phyloP scores from a whole-genome alignment of 1,140 invertebrate genomes.

The Portunus trituberculatus region DNA sequence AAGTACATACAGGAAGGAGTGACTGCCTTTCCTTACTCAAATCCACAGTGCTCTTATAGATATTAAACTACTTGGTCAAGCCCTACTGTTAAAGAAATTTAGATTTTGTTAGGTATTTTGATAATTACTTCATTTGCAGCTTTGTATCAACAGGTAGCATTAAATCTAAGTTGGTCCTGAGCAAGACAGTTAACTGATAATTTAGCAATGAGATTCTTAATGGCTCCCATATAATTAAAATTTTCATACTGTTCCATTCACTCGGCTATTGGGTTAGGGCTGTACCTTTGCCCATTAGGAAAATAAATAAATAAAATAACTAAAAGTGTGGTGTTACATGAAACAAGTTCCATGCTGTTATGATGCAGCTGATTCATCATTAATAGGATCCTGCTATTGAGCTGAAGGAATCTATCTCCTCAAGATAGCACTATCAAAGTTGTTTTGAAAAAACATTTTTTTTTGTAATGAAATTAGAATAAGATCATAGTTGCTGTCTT shows the following conservation, averaged over 20 bases:
- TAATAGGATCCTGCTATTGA: slow-evolving; percentile 58
- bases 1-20: slow-evolving; percentile 67
- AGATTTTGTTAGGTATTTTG: slow-evolving; percentile 65
- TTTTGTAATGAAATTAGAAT: slow-evolving; percentile 70
- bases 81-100: slow-evolving; percentile 62
- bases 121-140: slow-evolving; percentile 67
- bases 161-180: slow-evolving; percentile 67
- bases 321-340: slow-evolving; percentile 31
- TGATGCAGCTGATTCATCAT: background rate
- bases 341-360: slow-evolving; percentile 12
- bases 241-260: slow-evolving; percentile 33
- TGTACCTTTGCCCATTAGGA: slow-evolving; percentile 26
- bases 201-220: slow-evolving; percentile 53
- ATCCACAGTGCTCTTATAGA: slow-evolving; percentile 76
- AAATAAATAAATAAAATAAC: background rate
- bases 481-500: slow-evolving; percentile 57
- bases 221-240: background rate
- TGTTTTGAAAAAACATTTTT: slow-evolving; percentile 49
- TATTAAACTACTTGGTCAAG: slow-evolving; percentile 73
- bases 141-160: slow-evolving; percentile 55
- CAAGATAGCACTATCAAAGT: slow-evolving; percentile 61
- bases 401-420: slow-evolving; percentile 70
- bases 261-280: slow-evolving; percentile 50
- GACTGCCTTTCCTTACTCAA: slow-evolving; percentile 69
- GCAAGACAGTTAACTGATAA: slow-evolving; percentile 57